Evolutionary conservation across 2,797 vertebrate species (phyloP), one percentile per base, ranked within the genome.

Genomic region (Propithecus perrieri): DNA sequence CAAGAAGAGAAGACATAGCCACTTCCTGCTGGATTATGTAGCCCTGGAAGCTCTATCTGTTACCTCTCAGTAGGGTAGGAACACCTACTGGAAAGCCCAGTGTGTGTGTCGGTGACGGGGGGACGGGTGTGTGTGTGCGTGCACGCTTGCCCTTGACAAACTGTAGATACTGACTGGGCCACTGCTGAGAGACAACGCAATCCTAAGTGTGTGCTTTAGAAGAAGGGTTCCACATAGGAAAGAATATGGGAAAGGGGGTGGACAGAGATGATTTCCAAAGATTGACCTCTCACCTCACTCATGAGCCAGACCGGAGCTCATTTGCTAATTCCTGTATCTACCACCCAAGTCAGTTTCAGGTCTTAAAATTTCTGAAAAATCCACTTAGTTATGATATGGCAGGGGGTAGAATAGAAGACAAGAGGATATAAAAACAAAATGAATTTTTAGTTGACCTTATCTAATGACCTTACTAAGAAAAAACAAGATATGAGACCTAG

Each of bases 381-480:
- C 26, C 9, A n/a, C 7, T 2, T 71, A 24, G 17, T 53, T 65
- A 67, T 43, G 41, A 86, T 8, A 18, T 38, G 35, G 38, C 33
- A 35, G 8, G 46, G 46, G 14, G 14, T 3, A 30, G 22, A 24
- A 2, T 5, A 13, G 50, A 85, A 43, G 14, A 43, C 7, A 71
- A 74, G 15, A 85, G 38, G 38, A 69, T 22, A 80, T 72, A 65
- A 83, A 92, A 78, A 33, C 24, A 86, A 74, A 84, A 50, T 46
- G 28, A 46, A 59, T 35, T 69, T 86, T 84, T n/a, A 43, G 7
- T 85, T 87, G 38, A 61, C 46, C 89, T 89, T 89, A 50, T 85
- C 78, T 95, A 72, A 72, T n/a, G 38, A 43, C 26, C n/a, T 85
- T 81, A 69, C 63, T 71, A 57, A 86, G 38, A 28, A 55, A 38